Base-by-base conservation (phyloP, 2,113 vertebrate genomes). In the Archocentrus centrarchus region DNA sequence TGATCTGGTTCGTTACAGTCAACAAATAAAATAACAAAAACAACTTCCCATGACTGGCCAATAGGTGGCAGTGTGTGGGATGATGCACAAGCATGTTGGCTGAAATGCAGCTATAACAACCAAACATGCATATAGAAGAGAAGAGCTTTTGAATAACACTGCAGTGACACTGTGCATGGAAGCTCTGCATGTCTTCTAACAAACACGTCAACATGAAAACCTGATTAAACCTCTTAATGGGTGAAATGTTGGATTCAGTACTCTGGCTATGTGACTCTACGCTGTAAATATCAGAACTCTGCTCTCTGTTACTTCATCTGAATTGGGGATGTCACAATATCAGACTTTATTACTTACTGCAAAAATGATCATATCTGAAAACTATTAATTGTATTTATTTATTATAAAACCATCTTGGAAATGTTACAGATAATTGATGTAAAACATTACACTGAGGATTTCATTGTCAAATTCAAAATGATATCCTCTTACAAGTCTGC, bases 311-410 rank as follows among this genome's bases (percentile, higher is more conserved):
- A 30, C 44, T 35, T 57, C 30, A 14, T 60, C 59, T 62, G 55
- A 70, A 57, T 77, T 57, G 75, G 61, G 41, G 82, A 20, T 82
- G 82, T 90, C 88, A 85, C 58, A 9, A 77, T 76, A 50, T 81
- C 44, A 7, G 27, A 9, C 58, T 79, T 13, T 57, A 62, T 47
- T 13, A 20, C 27, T 24, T 53, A 14, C 18, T 55, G 47, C 47
- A 55, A 73, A 53, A 1, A 35, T 53, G 4, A 18, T 18, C 7
- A 18, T n/a, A 35, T 73, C 3, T 0, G 30, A 73, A 41, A 53
- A 53, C 6, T 0, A 5, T 53, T 32, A 73, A 73, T 18, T n/a
- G 8, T 11, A n/a, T n/a, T n/a, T n/a, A 57, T 11, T 11, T 10
- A 8, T 39, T 10, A 10, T 7, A 39, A 27, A 27, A 39, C 7